Evolutionary conservation across 2,888 invertebrate genomes (phyloP).

Genomic region (Xanthia icteritia): DNA sequence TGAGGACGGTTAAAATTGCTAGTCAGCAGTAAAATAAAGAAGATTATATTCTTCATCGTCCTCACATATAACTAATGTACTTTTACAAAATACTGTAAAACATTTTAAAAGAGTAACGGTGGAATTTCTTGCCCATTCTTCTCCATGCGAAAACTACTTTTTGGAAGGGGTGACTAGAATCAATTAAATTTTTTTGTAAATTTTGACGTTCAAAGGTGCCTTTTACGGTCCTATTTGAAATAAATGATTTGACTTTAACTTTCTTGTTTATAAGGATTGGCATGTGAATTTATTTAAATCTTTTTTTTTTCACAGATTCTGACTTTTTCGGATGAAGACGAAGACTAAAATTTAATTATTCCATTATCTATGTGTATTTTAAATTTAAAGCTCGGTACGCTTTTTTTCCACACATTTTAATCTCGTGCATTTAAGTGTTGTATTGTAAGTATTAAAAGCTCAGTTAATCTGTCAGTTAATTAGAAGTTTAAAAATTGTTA

Average conservation of each 20-base stretch:
- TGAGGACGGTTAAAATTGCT: neutral
- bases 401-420: slow-evolving; percentile 19
- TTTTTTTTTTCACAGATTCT: slow-evolving; percentile 72
- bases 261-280: neutral
- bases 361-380: slow-evolving; percentile 2
- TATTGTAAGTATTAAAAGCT: slow-evolving; percentile 21
- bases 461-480: slow-evolving; percentile 1
- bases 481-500: slow-evolving; percentile 5
- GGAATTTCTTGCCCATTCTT: too few relatives aligned
- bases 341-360: slow-evolving; percentile 52
- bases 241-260: too few relatives aligned
- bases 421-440: slow-evolving; percentile 47
- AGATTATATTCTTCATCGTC: neutral
- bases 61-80: too few relatives aligned
- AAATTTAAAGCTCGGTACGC: slow-evolving; percentile 26
- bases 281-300: neutral
- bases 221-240: too few relatives aligned
- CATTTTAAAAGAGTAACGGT: too few relatives aligned
- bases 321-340: slow-evolving; percentile 83
- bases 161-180: too few relatives aligned
- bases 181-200: too few relatives aligned
- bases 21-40: neutral
- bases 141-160: too few relatives aligned
- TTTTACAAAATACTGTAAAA: too few relatives aligned
- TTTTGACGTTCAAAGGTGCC: too few relatives aligned